phyloP scores from a whole-genome alignment of 1,140 invertebrate species.

The Drosophila lowei region DNA sequence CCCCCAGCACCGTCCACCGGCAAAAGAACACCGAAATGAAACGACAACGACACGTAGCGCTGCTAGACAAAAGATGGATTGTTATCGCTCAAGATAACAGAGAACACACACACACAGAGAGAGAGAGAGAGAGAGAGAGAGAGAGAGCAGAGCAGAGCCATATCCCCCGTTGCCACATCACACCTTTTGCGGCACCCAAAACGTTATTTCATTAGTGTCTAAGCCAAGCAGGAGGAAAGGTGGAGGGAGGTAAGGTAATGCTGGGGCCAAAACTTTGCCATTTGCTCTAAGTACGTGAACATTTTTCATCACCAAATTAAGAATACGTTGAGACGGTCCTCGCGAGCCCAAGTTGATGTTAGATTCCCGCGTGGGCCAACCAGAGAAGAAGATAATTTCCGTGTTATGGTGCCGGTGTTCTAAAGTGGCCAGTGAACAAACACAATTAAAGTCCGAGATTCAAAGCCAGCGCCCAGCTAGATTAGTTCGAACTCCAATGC shows the following conservation, averaged over 20 bases:
- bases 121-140: not conserved
- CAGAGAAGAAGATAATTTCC: slow-evolving; percentile 61
- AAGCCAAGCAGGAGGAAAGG: slow-evolving; percentile 26
- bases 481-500: too few relatives aligned
- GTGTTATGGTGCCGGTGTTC: slow-evolving; percentile 28
- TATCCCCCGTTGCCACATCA: slow-evolving; percentile 14
- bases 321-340: slow-evolving; percentile 25
- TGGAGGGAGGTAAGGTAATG: slow-evolving; percentile 30
- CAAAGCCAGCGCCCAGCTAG: too few relatives aligned
- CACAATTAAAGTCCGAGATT: too few relatives aligned
- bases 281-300: slow-evolving; percentile 67
- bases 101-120: slow-evolving; percentile 17
- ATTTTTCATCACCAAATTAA: slow-evolving; percentile 75
- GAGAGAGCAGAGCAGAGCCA: not conserved
- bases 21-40: slow-evolving; percentile 18
- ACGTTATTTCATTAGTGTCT: slow-evolving; percentile 77
- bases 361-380: slow-evolving; percentile 24
- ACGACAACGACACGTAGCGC: slow-evolving; percentile 49
- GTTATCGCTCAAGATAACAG: slow-evolving; percentile 77
- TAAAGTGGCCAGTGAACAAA: too few relatives aligned
- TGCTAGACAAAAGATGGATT: slow-evolving; percentile 78
- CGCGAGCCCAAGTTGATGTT: not conserved
- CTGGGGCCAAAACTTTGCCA: slow-evolving; percentile 50
- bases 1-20: not conserved
- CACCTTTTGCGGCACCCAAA: not conserved